phyloP scores from a whole-genome alignment of 2,797 vertebrate genomes.

The Tarsius wallacei region DNA sequence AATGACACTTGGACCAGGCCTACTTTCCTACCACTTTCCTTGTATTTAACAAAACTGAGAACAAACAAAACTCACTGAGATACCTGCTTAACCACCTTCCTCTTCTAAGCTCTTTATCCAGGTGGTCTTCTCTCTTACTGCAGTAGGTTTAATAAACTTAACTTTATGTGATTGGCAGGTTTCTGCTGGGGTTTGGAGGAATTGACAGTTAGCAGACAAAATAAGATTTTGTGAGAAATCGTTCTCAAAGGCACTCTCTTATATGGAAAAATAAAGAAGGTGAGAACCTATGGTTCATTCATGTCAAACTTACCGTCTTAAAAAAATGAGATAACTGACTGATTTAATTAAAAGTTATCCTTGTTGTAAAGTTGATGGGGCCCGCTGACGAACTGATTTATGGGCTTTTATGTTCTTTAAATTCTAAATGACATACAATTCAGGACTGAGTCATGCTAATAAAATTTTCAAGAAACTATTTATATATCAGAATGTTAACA shows the following conservation, averaged over 20 bases:
- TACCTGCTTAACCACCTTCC: not conserved
- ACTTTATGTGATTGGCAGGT: not conserved
- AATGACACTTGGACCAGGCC: not conserved
- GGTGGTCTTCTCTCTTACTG: not conserved
- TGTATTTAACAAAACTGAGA: not conserved
- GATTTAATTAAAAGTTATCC: not conserved
- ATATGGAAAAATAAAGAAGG: not conserved
- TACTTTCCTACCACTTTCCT: not conserved
- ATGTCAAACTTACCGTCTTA: not conserved
- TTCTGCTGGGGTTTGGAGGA: not conserved
- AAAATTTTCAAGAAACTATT: constrained; percentile 18
- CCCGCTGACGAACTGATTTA: not conserved
- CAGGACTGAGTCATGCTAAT: not conserved
- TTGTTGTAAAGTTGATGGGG: not conserved
- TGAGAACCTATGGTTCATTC: not conserved
- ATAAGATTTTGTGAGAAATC: not conserved
- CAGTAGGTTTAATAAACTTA: not conserved
- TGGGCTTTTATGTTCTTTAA: not conserved
- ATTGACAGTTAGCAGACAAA: not conserved
- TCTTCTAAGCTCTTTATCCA: not conserved
- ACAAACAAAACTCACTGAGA: not conserved
- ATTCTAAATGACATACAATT: not conserved
- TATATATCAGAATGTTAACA: not conserved
- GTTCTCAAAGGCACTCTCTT: not conserved
- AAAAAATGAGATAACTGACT: not conserved